Conservation (phyloP, 2,797 vertebrate genomes). For the Hypotaenidia philippensis region DNA sequence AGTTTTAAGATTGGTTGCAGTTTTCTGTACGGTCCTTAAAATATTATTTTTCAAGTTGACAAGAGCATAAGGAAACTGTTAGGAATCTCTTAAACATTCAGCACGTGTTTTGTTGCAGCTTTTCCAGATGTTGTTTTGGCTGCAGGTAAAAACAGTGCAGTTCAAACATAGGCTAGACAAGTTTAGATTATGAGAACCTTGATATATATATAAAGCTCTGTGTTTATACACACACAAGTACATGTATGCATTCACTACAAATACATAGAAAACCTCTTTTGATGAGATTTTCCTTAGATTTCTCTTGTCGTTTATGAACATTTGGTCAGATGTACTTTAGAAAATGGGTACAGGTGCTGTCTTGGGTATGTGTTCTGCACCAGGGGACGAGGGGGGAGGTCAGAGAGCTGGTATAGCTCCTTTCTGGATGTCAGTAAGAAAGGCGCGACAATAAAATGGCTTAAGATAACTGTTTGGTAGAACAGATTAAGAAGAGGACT, state of each 20-base stretch:
- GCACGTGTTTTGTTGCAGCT: not conserved
- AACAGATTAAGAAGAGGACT: not conserved
- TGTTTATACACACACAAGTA: fast-evolving
- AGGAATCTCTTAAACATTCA: not conserved
- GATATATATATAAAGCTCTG: not conserved
- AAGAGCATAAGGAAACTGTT: not conserved
- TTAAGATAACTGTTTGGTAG: not conserved
- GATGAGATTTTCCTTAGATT: not conserved
- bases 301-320: not conserved
- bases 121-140: not conserved
- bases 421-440: not conserved
- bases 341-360: not conserved
- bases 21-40: not conserved
- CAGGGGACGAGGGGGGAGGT: fast-evolving
- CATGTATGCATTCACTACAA: not conserved
- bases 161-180: not conserved
- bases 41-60: not conserved
- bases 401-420: fast-evolving
- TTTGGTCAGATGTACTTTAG: not conserved
- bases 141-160: not conserved
- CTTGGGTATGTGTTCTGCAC: not conserved
- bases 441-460: not conserved
- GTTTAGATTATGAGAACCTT: not conserved
- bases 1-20: not conserved
- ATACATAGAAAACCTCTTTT: not conserved